A percentile compares a stretch with the other conserved stretches of the same genome.
Conservation (phyloP, 2,888 invertebrate species). For the Anaspis maculata region DNA sequence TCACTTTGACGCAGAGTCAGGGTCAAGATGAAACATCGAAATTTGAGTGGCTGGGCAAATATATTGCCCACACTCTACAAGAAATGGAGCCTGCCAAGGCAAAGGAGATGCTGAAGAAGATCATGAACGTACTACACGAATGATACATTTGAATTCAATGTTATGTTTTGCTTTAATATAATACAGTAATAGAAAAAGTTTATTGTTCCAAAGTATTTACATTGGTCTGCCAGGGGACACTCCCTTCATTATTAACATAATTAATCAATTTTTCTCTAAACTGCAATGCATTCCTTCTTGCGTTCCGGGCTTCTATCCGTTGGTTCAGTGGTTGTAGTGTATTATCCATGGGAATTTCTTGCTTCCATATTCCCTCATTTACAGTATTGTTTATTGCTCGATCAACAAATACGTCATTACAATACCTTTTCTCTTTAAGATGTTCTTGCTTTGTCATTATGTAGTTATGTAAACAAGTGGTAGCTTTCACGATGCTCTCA, state of each 20-base stretch:
- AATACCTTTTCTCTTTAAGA: background rate
- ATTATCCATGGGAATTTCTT: background rate
- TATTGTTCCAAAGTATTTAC: too few species aligned
- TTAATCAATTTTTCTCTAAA: background rate
- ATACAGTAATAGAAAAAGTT: too few species aligned
- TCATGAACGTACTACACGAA: too few species aligned
- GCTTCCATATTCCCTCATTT: background rate
- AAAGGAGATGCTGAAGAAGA: too few species aligned
- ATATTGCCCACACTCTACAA: too few species aligned
- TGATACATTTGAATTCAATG: too few species aligned
- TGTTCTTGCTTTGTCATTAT: constrained; percentile 6
- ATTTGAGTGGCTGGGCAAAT: too few species aligned
- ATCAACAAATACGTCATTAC: background rate
- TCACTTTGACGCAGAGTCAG: too few species aligned
- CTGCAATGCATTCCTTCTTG: background rate
- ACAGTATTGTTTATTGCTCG: background rate
- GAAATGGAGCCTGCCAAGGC: too few species aligned
- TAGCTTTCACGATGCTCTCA: constrained; percentile 16
- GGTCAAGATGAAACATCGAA: too few species aligned
- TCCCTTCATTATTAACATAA: background rate
- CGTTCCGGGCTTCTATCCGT: background rate
- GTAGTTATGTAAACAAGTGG: constrained; percentile 15
- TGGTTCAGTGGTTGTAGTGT: background rate
- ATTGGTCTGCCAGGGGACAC: background rate
- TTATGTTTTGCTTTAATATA: too few species aligned